A percentile compares a stretch with the other conserved stretches of the same genome.
Evolutionary conservation across 30 jellyfish, hydroid and myxozoan genomes (phyloP).

Genomic region (Aurelia aurita complex sp. Pacific): DNA sequence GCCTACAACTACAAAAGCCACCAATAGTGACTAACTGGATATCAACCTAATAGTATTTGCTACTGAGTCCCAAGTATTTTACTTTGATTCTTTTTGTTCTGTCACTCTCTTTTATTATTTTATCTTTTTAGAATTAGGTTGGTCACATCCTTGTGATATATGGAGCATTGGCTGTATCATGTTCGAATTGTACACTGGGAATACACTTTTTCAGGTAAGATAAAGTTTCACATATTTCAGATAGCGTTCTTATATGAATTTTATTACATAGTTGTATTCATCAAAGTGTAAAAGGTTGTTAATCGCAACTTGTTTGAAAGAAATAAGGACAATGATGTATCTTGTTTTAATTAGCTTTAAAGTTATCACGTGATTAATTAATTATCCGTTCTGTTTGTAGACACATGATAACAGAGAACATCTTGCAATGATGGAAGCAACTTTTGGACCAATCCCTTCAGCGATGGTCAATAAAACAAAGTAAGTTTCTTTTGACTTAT

Average conservation of each 20-base stretch:
- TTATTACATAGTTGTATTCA: too few relatives aligned
- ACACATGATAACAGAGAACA: constrained; percentile 97
- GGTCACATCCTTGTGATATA: constrained; percentile 93
- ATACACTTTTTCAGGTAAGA: constrained; percentile 86
- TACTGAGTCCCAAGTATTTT: not conserved
- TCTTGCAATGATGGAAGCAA: constrained; percentile 97
- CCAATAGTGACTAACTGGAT: too few relatives aligned
- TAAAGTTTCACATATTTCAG: too few relatives aligned
- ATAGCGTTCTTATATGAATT: too few relatives aligned
- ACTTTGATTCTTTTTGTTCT: too few relatives aligned
- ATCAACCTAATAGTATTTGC: too few relatives aligned
- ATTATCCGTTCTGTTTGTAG: constrained; percentile 26
- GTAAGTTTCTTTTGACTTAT: constrained; percentile 13
- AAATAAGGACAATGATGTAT: too few relatives aligned
- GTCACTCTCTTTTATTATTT: not conserved
- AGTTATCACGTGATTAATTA: not conserved
- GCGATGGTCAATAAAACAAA: constrained; percentile 69
- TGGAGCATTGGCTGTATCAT: constrained; percentile 98
- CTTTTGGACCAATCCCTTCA: constrained; percentile 83
- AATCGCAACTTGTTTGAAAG: too few relatives aligned
- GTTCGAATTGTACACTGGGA: constrained; percentile 91
- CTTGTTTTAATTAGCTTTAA: too few relatives aligned
- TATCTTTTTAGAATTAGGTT: constrained; percentile 76
- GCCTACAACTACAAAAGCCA: too few relatives aligned
- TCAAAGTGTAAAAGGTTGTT: too few relatives aligned